phyloP scores from a whole-genome alignment of 2,113 vertebrate species.

The Leucoraja erinaceus region DNA sequence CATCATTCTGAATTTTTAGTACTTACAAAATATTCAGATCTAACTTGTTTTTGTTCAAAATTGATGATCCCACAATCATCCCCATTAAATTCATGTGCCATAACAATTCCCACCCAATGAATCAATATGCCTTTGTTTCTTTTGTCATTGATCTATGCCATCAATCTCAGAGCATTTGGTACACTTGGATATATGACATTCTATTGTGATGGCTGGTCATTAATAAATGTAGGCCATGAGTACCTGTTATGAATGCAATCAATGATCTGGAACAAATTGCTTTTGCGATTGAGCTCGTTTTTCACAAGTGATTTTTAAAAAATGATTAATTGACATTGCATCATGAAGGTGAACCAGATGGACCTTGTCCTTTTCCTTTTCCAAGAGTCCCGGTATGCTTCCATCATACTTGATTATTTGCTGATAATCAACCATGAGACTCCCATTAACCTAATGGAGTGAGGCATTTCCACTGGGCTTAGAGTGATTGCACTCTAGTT shows the following conservation, averaged over 20 bases:
- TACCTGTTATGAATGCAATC: neutral
- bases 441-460: neutral
- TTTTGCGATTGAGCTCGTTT: neutral
- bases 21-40: neutral
- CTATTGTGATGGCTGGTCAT: neutral
- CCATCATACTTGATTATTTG: neutral
- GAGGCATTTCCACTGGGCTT: neutral
- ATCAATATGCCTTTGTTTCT: neutral
- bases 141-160: neutral
- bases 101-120: neutral
- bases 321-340: neutral
- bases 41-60: neutral
- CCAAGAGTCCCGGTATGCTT: neutral
- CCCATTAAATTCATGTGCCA: neutral
- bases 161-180: neutral
- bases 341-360: neutral
- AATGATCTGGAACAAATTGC: neutral
- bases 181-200: neutral
- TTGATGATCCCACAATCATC: neutral
- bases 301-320: neutral
- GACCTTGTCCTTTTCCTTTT: neutral
- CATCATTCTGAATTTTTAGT: neutral
- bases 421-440: neutral
- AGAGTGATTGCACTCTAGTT: neutral
- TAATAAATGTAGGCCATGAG: neutral